Conservation (phyloP, 2,888 invertebrate genomes). For the Harpagoxenus sublaevis region DNA sequence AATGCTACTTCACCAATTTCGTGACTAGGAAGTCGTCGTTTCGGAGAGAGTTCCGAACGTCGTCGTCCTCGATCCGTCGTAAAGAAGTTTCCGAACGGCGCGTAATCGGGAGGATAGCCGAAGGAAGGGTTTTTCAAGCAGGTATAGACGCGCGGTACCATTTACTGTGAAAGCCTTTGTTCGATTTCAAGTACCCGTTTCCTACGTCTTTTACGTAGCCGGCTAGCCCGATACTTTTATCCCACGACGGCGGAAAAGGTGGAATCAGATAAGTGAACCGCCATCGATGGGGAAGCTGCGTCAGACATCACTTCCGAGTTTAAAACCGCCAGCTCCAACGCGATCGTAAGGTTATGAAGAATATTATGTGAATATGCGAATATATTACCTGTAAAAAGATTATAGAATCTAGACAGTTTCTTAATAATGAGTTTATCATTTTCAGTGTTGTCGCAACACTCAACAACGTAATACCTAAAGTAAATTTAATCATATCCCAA, state of each 20-base stretch:
- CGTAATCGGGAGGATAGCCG: slow-evolving; percentile 67
- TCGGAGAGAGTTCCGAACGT: slow-evolving; percentile 47
- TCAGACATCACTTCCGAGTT: slow-evolving; percentile 63
- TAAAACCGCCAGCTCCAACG: slow-evolving; percentile 54
- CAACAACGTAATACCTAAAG: background rate
- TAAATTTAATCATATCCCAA: slow-evolving; percentile 36
- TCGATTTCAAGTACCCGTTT: slow-evolving; percentile 70
- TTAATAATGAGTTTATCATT: background rate
- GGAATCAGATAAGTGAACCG: slow-evolving; percentile 57
- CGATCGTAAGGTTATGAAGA: slow-evolving; percentile 46
- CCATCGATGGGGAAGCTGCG: slow-evolving; percentile 52
- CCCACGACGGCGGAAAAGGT: slow-evolving; percentile 21
- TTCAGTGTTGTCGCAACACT: background rate
- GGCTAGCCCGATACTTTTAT: slow-evolving; percentile 47
- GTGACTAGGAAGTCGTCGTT: slow-evolving; percentile 58
- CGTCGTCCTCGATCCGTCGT: slow-evolving; percentile 60
- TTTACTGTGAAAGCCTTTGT: slow-evolving; percentile 72
- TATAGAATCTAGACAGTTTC: background rate
- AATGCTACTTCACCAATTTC: slow-evolving; percentile 59
- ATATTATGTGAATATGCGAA: background rate
- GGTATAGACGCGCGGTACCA: slow-evolving; percentile 58
- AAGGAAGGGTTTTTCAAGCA: slow-evolving; percentile 44
- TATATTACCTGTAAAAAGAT: background rate
- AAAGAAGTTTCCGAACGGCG: slow-evolving; percentile 71
- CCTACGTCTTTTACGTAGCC: slow-evolving; percentile 53